These are phyloP conservation scores for Ceratina japonica DNA, from an alignment of 1,140 invertebrate species.

Conservation along the genomic window DNA sequence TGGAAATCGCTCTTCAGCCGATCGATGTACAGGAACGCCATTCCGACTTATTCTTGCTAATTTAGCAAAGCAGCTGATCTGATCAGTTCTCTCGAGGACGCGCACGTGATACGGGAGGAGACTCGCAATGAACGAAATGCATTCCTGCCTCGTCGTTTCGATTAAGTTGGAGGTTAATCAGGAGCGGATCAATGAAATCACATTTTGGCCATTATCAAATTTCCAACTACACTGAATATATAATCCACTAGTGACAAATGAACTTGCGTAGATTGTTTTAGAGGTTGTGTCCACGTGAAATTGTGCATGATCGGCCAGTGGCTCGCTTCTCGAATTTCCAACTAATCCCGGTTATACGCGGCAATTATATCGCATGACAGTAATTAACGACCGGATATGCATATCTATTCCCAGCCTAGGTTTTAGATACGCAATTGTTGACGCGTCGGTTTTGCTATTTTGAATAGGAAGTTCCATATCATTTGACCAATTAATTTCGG, in stretches of 20 bases:
- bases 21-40: constrained; percentile 47
- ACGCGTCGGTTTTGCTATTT: not conserved
- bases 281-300: not conserved
- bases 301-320: not conserved
- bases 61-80: not conserved
- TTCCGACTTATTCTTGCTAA: constrained; percentile 15
- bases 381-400: not conserved
- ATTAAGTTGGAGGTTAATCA: constrained; percentile 5
- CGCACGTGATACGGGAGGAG: too few relatives aligned
- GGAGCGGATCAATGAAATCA: constrained; percentile 3
- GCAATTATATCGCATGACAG: not conserved
- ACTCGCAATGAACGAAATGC: not conserved
- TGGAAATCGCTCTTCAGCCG: constrained; percentile 48
- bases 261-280: constrained; percentile 9
- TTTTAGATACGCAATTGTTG: not conserved
- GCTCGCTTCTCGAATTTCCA: constrained; percentile 15
- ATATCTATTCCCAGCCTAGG: not conserved
- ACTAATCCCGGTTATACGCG: not conserved
- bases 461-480: not conserved
- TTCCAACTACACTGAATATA: not conserved
- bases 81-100: too few relatives aligned
- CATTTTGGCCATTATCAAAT: constrained; percentile 28
- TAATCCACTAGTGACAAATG: constrained; percentile 13
- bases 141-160: not conserved
- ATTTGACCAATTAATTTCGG: too few relatives aligned